These are phyloP conservation scores for Artibeus lituratus DNA, from an alignment of 2,797 vertebrate genomes.

Conservation along the genomic window DNA sequence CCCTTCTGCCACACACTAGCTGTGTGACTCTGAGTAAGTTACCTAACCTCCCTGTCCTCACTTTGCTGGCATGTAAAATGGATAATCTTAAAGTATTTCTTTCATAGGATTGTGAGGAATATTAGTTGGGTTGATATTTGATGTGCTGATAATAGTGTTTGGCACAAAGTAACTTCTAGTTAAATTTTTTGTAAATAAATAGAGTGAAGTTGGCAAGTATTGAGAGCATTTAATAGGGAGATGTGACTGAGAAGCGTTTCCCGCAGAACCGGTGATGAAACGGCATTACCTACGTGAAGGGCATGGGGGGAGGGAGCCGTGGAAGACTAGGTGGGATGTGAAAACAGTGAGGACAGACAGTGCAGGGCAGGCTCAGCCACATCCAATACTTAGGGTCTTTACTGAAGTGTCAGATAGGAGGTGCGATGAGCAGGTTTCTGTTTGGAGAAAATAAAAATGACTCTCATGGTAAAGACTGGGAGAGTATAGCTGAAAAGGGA, in stretches of 20 bases:
- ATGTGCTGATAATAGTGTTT: neutral
- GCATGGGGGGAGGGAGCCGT: neutral
- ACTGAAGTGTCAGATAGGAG: neutral
- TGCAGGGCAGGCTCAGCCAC: neutral
- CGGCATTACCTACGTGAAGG: neutral
- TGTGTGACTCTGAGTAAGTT: neutral
- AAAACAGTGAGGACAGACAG: neutral
- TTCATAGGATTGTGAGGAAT: neutral
- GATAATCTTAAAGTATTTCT: neutral
- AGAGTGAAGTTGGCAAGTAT: neutral
- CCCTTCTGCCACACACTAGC: accelerated
- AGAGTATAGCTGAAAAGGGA: neutral
- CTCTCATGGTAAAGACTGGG: neutral
- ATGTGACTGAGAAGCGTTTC: neutral
- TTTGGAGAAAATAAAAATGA: neutral
- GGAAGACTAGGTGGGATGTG: neutral
- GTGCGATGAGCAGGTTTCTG: neutral
- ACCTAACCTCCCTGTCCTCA: neutral
- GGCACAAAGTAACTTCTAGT: neutral
- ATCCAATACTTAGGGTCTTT: neutral
- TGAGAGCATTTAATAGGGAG: neutral
- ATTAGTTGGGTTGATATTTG: neutral
- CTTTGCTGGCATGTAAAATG: neutral
- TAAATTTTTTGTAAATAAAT: neutral
- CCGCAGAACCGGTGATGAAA: neutral